Evolutionary conservation across 92 coral and sea anemone genomes (phyloP).

Genomic region (Montipora capitata): DNA sequence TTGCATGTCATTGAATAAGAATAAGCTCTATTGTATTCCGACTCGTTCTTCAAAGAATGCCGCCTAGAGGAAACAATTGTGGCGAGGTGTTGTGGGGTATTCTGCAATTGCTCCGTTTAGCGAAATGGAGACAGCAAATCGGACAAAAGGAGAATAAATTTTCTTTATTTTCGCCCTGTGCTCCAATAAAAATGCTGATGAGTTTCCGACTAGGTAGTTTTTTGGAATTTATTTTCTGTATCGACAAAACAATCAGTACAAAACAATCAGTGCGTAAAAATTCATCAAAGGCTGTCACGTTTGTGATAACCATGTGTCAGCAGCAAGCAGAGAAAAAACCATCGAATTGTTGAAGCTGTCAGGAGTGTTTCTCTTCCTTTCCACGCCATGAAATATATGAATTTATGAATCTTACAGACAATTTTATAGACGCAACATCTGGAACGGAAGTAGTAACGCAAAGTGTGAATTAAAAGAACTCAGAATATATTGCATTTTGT

Average conservation of each 20-base stretch:
- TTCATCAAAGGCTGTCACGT: neutral
- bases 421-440: neutral
- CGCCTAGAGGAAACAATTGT: too few relatives aligned
- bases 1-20: too few relatives aligned
- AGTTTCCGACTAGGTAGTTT: too few relatives aligned
- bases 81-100: too few relatives aligned
- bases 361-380: neutral
- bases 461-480: neutral
- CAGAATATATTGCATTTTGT: neutral
- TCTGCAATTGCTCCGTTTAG: too few relatives aligned
- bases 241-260: neutral
- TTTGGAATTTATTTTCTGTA: too few relatives aligned
- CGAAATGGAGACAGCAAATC: too few relatives aligned
- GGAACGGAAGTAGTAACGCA: constrained; percentile 25
- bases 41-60: too few relatives aligned
- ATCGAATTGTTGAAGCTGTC: neutral
- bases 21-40: too few relatives aligned
- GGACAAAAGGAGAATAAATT: neutral
- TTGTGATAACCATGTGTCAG: neutral
- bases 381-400: neutral
- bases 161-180: neutral
- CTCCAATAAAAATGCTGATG: neutral
- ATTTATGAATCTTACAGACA: neutral
- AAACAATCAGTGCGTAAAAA: neutral
- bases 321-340: constrained; percentile 19